These are phyloP conservation scores for Sphecodes monilicornis DNA, from an alignment of 2,888 invertebrate genomes.

Conservation along the genomic window DNA sequence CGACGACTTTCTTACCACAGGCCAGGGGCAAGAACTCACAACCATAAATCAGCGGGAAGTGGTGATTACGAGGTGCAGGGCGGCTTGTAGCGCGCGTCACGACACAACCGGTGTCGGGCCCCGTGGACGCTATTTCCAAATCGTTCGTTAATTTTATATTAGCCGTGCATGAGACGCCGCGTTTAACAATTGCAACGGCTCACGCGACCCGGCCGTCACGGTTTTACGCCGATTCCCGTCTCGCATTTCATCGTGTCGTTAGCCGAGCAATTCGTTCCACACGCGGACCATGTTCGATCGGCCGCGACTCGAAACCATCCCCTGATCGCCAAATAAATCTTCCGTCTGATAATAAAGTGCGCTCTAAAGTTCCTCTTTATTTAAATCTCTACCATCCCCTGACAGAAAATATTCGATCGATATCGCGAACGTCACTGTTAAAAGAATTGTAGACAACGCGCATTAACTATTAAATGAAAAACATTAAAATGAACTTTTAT, in stretches of 20 bases:
- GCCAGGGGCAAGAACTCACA: not conserved
- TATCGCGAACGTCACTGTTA: not conserved
- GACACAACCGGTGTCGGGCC: constrained; percentile 37
- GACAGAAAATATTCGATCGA: not conserved
- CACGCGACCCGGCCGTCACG: constrained; percentile 49
- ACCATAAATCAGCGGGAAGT: constrained; percentile 47
- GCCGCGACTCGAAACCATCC: not conserved
- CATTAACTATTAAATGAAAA: not conserved
- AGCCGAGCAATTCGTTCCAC: constrained; percentile 28
- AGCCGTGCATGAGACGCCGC: constrained; percentile 63
- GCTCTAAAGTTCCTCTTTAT: not conserved
- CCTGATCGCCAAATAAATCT: constrained; percentile 14
- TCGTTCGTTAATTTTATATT: constrained; percentile 65
- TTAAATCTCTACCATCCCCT: not conserved
- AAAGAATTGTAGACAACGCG: not conserved
- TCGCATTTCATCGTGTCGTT: constrained; percentile 51
- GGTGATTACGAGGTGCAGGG: constrained; percentile 51
- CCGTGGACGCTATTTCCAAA: constrained; percentile 55
- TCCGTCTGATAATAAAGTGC: not conserved
- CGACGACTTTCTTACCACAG: constrained; percentile 51
- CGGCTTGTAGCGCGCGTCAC: constrained; percentile 31
- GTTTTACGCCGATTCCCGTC: constrained; percentile 18
- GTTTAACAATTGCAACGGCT: constrained; percentile 54
- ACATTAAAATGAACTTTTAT: not conserved
- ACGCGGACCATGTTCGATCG: constrained; percentile 14